A percentile compares a stretch with the other conserved stretches of the same genome.
phyloP scores from a whole-genome alignment of 2,113 vertebrate genomes.

The Alectura lathami region DNA sequence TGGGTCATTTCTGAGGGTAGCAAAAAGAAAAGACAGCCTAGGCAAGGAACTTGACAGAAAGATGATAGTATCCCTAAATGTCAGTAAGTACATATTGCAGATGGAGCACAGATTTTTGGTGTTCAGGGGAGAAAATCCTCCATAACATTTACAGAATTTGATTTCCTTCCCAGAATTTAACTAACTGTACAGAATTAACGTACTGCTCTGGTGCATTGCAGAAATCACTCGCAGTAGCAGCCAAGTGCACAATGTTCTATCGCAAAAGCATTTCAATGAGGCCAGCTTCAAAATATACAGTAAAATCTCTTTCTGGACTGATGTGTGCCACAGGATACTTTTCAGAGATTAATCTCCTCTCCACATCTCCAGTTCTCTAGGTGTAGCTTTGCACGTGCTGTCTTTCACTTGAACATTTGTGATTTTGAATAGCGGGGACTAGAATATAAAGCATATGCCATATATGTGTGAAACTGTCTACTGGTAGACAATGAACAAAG shows the following conservation, averaged over 20 bases:
- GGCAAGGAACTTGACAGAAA: constrained; percentile 39
- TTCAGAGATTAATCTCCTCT: constrained; percentile 30
- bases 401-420: neutral
- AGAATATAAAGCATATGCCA: neutral
- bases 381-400: neutral
- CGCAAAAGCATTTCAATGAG: constrained; percentile 49
- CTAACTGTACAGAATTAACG: constrained; percentile 53
- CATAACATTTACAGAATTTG: constrained; percentile 45
- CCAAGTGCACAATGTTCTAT: constrained; percentile 43
- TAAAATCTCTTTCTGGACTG: constrained; percentile 23
- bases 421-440: neutral
- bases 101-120: neutral
- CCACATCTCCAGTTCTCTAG: neutral
- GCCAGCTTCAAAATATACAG: constrained; percentile 32
- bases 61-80: constrained; percentile 34
- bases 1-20: constrained; percentile 20
- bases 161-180: constrained; percentile 67
- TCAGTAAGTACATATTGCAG: neutral
- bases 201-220: constrained; percentile 28
- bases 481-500: neutral
- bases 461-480: neutral
- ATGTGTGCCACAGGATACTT: neutral
- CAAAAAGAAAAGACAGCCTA: constrained; percentile 45
- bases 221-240: constrained; percentile 42
- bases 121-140: constrained; percentile 18